Conservation (phyloP, 2,888 invertebrate species). For the Priocnemis perturbator region DNA sequence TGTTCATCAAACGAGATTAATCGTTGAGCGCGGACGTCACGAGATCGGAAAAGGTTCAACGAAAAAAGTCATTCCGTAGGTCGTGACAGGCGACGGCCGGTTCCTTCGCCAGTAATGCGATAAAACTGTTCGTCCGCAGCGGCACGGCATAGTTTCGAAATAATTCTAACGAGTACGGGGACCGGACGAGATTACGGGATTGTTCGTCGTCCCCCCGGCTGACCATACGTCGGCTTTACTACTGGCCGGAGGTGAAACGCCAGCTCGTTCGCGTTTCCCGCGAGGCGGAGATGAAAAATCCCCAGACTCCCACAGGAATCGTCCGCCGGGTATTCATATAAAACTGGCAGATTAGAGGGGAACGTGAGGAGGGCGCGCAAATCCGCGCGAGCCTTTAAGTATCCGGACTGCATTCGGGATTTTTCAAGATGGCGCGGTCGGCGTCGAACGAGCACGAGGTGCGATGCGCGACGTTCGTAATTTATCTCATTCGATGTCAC, state of each 20-base stretch:
- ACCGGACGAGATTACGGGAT: conserved; percentile 27
- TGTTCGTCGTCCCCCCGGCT: conserved; percentile 16
- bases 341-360: conserved; percentile 39
- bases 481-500: too few species aligned
- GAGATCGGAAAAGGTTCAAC: too few species aligned
- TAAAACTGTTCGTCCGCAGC: conserved; percentile 4
- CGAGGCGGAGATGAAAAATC: conserved; percentile 39
- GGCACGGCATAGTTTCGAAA: conserved; percentile 10
- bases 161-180: conserved; percentile 24
- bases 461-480: too few species aligned
- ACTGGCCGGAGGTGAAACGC: conserved; percentile 28
- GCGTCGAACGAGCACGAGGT: too few species aligned
- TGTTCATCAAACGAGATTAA: too few species aligned
- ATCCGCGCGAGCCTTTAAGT: conserved; percentile 38
- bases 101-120: not conserved
- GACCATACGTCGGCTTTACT: conserved; percentile 37
- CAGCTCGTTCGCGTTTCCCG: conserved; percentile 1
- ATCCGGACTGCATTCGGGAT: conserved; percentile 15
- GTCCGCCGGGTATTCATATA: conserved; percentile 33
- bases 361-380: conserved; percentile 33
- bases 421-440: not conserved
- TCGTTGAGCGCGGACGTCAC: too few species aligned
- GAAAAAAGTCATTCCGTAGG: too few species aligned
- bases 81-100: too few species aligned
- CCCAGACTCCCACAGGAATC: conserved; percentile 31